Percentiles rank a stretch among this genome's conserved stretches.
These are phyloP conservation scores for human (Homo sapiens) DNA, from an alignment of 2,113 vertebrate species.

Conservation along the genomic window GRCh38 chr6:80252501-80253000, in stretches of 20 bases:
- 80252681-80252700: neutral
- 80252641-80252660: neutral
- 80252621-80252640: neutral
- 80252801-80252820: neutral
- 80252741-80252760: neutral
- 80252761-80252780: neutral
- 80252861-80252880: neutral
- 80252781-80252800: neutral
- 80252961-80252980: too few relatives aligned
- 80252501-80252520: conserved; percentile 16
- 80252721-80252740: neutral
- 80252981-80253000: neutral
- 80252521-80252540: conserved; percentile 4
- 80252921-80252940: neutral
- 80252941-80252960: too few relatives aligned
- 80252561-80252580: conserved; percentile 6
- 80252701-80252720: neutral
- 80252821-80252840: neutral
- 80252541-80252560: neutral
- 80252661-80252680: conserved; percentile 11
- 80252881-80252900: neutral
- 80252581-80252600: neutral
- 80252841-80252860: neutral
- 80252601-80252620: neutral
- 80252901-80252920: neutral